Conservation (phyloP, 2,888 invertebrate genomes). For the Parelbella ahira region DNA sequence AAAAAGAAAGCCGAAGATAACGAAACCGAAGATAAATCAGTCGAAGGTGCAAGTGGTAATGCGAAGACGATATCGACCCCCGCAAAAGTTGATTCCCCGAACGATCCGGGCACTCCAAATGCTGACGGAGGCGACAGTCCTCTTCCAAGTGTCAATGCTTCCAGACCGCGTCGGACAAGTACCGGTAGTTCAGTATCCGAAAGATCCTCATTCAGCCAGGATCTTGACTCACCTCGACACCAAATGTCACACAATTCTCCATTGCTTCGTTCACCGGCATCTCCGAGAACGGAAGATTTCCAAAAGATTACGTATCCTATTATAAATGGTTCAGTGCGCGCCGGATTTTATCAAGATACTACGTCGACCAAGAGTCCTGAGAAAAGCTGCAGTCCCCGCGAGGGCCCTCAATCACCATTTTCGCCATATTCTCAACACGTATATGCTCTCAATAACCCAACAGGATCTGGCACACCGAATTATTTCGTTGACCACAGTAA, state of each 20-base stretch:
- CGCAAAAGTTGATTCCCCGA: conserved; percentile 61
- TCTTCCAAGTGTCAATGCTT: conserved; percentile 49
- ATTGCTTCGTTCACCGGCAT: conserved; percentile 87
- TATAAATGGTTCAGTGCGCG: conserved; percentile 90
- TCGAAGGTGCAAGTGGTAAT: conserved; percentile 33
- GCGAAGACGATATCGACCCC: conserved; percentile 27
- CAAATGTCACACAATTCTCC: conserved; percentile 88
- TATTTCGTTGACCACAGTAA: conserved; percentile 70
- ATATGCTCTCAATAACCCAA: conserved; percentile 59
- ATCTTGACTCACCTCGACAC: conserved; percentile 87
- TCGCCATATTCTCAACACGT: conserved; percentile 72
- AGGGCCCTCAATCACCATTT: conserved; percentile 81
- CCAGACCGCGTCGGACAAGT: conserved; percentile 85
- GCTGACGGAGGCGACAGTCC: conserved; percentile 70
- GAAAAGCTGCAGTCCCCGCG: conserved; percentile 90
- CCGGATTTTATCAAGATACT: conserved; percentile 94
- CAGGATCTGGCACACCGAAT: conserved; percentile 60
- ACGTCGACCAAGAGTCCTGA: conserved; percentile 92
- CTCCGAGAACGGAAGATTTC: conserved; percentile 86
- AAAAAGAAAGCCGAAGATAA: conserved; percentile 83
- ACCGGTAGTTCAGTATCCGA: conserved; percentile 91
- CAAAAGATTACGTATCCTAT: conserved; percentile 85
- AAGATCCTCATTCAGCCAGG: conserved; percentile 88
- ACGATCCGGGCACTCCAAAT: conserved; percentile 58
- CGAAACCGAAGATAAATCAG: conserved; percentile 64